Evolutionary conservation across 2,888 invertebrate species (phyloP).

Genomic region (Drosophila lacicola): DNA sequence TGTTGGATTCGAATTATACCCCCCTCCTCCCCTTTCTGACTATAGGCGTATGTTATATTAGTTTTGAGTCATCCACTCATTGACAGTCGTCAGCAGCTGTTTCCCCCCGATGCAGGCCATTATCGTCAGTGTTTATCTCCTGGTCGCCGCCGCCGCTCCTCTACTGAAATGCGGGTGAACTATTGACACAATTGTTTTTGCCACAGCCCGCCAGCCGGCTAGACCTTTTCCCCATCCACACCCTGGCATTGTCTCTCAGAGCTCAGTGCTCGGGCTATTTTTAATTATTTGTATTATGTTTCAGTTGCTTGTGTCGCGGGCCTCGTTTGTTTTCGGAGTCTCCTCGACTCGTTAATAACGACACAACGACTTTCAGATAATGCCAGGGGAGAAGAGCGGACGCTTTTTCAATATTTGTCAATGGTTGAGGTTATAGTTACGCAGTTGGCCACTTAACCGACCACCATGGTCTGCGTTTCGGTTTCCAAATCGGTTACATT

Average conservation of each 20-base stretch:
- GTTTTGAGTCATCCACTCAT: conserved; percentile 63
- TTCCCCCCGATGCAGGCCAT: conserved; percentile 45
- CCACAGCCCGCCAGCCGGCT: conserved; percentile 41
- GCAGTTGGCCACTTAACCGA: conserved; percentile 61
- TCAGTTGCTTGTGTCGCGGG: conserved; percentile 56
- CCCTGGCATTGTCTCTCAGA: conserved; percentile 40
- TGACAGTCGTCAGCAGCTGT: conserved; percentile 73
- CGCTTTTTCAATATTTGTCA: conserved; percentile 67
- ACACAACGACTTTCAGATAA: conserved; percentile 51
- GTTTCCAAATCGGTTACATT: conserved; percentile 41
- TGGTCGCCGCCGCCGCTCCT: conserved; percentile 15
- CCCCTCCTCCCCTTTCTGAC: conserved; percentile 2
- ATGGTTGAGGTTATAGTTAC: conserved; percentile 48
- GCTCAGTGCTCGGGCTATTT: conserved; percentile 62
- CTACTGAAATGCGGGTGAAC: conserved; percentile 71
- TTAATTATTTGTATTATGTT: conserved; percentile 80
- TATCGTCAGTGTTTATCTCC: conserved; percentile 73
- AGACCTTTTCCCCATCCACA: conserved; percentile 34
- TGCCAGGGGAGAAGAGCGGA: conserved; percentile 28
- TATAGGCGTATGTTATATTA: conserved; percentile 25
- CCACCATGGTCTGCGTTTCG: conserved; percentile 51
- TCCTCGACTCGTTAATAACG: conserved; percentile 60
- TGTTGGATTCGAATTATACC: conserved; percentile 42
- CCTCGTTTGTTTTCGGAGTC: conserved; percentile 32
- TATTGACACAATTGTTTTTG: conserved; percentile 79